These are phyloP conservation scores for Crossaster papposus DNA, from an alignment of 53 echinoderm and acorn worm genomes.

Conservation along the genomic window DNA sequence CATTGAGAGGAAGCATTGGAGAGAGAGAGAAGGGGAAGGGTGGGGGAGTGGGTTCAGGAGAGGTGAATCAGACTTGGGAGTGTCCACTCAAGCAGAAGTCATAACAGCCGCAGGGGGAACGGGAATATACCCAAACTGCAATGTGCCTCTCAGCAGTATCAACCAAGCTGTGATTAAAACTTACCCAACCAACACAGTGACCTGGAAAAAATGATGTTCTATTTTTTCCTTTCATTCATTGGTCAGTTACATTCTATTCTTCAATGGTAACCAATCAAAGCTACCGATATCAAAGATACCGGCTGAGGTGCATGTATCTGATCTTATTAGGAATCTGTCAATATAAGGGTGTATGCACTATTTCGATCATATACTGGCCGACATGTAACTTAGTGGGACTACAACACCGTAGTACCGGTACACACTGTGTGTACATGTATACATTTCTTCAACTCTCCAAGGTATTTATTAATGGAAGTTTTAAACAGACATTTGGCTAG, in stretches of 20 bases:
- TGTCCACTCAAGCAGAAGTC: constrained; percentile 56
- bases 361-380: neutral
- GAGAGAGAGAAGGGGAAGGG: no score
- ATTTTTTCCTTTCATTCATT: neutral
- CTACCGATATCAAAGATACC: no score
- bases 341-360: neutral
- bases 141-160: constrained; percentile 4
- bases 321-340: no score
- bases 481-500: no score
- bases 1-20: neutral
- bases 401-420: no score
- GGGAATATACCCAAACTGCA: constrained; percentile 24
- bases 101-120: constrained; percentile 40
- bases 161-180: constrained; percentile 9
- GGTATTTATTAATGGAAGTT: no score
- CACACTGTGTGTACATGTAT: no score
- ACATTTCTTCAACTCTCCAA: no score
- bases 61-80: constrained; percentile 47
- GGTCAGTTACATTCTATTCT: no score
- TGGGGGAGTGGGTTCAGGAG: neutral
- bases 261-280: no score
- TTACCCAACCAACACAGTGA: neutral
- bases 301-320: no score
- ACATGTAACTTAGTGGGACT: neutral
- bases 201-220: neutral